Conservation (phyloP, 2,888 invertebrate species). For the Lumbricus terrestris region DNA sequence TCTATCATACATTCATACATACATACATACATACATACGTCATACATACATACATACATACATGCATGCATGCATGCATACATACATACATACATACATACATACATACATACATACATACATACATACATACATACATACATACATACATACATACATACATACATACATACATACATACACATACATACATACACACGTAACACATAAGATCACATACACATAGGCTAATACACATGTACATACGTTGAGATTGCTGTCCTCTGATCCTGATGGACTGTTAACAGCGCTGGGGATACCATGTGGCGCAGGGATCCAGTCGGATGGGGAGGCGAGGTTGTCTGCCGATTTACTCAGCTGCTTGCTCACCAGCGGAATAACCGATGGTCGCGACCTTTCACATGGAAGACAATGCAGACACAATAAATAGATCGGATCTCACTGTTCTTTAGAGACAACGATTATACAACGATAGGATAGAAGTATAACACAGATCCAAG, state of each 20-base stretch:
- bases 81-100: background rate
- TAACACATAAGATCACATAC: too few species aligned
- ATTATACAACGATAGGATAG: background rate
- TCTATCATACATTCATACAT: too few species aligned
- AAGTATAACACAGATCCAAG: background rate
- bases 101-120: too few species aligned
- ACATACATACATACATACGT: too few species aligned
- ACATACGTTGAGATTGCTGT: background rate
- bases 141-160: too few species aligned
- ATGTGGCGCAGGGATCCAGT: background rate
- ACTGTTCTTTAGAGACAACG: too few species aligned
- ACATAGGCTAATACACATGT: background rate
- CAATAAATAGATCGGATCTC: background rate
- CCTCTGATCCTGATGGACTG: background rate
- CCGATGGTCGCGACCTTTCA: background rate
- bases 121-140: too few species aligned
- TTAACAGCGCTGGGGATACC: background rate
- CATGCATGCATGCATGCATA: background rate
- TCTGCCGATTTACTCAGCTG: constrained; percentile 10
- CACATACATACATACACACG: too few species aligned
- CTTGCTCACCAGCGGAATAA: background rate
- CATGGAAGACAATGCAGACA: background rate
- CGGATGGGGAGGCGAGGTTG: background rate
- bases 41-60: too few species aligned
- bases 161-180: too few species aligned